phyloP scores from a whole-genome alignment of 2,888 invertebrate species.

The Halictus quadricinctus region DNA sequence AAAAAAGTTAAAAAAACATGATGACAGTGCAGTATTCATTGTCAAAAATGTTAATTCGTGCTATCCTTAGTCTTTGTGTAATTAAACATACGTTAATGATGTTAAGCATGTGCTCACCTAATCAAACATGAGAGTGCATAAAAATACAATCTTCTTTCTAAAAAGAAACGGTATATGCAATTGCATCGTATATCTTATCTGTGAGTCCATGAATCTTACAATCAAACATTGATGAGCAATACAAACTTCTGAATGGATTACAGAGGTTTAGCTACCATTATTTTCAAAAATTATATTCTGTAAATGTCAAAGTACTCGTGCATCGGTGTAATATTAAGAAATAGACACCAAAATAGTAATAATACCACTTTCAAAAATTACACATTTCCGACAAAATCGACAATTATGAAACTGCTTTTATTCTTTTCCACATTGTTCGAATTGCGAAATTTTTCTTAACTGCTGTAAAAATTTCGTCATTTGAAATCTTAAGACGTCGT shows the following conservation, averaged over 20 bases:
- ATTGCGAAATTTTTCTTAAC: neutral
- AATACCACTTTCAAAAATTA: neutral
- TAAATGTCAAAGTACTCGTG: no score
- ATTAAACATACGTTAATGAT: neutral
- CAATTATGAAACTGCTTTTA: no score
- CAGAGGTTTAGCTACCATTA: neutral
- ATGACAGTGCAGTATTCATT: neutral
- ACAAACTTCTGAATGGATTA: neutral
- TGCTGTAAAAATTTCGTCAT: neutral
- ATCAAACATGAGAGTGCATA: neutral
- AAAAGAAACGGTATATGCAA: neutral
- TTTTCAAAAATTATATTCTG: neutral
- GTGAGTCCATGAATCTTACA: neutral
- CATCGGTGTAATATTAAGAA: neutral
- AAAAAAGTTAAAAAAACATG: neutral
- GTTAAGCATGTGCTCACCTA: neutral
- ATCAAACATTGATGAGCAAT: neutral
- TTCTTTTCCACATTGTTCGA: no score
- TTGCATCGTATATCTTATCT: neutral
- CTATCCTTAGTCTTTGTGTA: neutral
- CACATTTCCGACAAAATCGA: no score
- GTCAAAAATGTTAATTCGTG: neutral
- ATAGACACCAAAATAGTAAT: neutral
- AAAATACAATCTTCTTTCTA: neutral
- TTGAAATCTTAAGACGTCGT: neutral